A percentile compares a stretch with the other conserved stretches of the same genome.
These are phyloP conservation scores for Mimas tiliae DNA, from an alignment of 2,888 invertebrate species.

Conservation along the genomic window DNA sequence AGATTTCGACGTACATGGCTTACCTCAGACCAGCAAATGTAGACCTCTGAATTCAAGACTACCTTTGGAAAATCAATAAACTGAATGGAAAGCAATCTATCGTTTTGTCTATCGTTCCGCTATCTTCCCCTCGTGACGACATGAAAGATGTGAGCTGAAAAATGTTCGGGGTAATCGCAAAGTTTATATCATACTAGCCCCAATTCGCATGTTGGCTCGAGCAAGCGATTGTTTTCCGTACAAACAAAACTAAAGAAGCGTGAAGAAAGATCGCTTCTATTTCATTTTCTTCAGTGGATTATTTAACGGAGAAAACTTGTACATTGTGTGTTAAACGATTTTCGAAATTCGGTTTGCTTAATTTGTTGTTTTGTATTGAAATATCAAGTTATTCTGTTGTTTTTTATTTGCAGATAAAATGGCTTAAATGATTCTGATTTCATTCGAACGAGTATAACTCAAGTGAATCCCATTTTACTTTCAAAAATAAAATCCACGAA, in stretches of 20 bases:
- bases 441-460: too few relatives aligned
- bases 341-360: background rate
- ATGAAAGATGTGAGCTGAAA: constrained; percentile 43
- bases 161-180: constrained; percentile 32
- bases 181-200: constrained; percentile 28
- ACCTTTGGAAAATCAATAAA: constrained; percentile 47
- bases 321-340: background rate
- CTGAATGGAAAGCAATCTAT: constrained; percentile 43
- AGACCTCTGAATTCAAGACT: constrained; percentile 36
- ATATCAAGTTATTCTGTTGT: background rate
- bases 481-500: too few relatives aligned
- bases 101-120: constrained; percentile 44
- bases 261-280: constrained; percentile 20
- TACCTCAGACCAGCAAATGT: constrained; percentile 34
- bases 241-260: constrained; percentile 22
- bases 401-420: background rate
- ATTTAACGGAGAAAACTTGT: constrained; percentile 1
- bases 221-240: constrained; percentile 17
- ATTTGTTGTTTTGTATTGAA: background rate
- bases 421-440: too few relatives aligned
- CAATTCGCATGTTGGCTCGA: constrained; percentile 19
- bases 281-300: constrained; percentile 7
- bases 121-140: constrained; percentile 42
- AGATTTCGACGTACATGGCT: constrained; percentile 44
- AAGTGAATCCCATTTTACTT: too few relatives aligned